Evolutionary conservation across 2,797 vertebrate genomes (phyloP), one percentile per base, ranked within the genome.

Genomic region (Triplophysa yarkandensis): DNA sequence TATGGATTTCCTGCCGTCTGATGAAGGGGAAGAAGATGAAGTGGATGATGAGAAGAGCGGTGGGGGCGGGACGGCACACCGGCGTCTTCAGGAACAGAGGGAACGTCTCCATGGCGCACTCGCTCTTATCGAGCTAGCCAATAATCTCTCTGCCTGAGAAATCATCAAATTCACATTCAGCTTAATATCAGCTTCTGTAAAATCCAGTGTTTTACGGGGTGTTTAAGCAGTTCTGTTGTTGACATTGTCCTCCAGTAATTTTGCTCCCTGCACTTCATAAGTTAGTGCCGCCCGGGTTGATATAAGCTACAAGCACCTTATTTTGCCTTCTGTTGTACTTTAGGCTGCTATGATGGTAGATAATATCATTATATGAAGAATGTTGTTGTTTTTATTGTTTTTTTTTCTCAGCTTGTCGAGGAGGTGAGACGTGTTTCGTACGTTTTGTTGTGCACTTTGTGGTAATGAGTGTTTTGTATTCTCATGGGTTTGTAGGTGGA

Each of bases 261-360:
- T 54, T 63, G 32, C n/a, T 55, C 34, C 74, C 34, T 50, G 82
- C 81, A 61, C 80, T 60, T 61, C 72, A 64, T 14, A 39, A 83
- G 60, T 67, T 54, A 11, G 52, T 63, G 74, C 63, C 36, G 17
- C 71, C 19, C 67, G 80, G 89, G 88, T 84, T 86, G 86, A 88
- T 83, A 93, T 93, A 96, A 96, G 94, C 95, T 96, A 95, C 90
- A 82, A 95, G 97, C 97, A 99, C 97, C 97, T 99, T 99, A 98
- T 92, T 88, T 87, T 93, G 94, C 89, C 91, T 91, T 50, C 72
- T 88, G 30, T 90, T 90, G 88, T 88, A 89, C 86, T 65, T 90
- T 98, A 98, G 95, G 97, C 96, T 99, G 97, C 97, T 98, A 97
- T 95, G 90, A 93, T 88, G 92, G 92, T 99, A 98, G 97, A 94